phyloP scores from a whole-genome alignment of 2,797 vertebrate genomes.

The Cossypha heuglini region DNA sequence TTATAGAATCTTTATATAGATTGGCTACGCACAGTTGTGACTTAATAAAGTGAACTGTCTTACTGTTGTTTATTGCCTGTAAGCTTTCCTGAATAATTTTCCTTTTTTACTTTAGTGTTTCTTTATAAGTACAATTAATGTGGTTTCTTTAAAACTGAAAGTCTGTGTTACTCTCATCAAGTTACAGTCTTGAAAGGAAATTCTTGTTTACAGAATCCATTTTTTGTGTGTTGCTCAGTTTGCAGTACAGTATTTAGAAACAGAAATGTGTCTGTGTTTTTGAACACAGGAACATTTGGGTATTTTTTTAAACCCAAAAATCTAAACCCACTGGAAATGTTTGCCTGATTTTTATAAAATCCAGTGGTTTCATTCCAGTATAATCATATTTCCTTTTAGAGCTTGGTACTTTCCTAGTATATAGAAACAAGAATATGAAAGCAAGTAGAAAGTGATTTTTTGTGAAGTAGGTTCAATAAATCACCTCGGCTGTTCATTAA shows the following conservation, averaged over 20 bases:
- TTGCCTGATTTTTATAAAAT: background rate
- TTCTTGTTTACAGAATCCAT: background rate
- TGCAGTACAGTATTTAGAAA: background rate
- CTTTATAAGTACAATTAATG: background rate
- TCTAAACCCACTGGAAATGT: conserved; percentile 29
- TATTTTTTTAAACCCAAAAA: background rate
- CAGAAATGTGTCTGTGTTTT: background rate
- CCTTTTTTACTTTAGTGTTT: background rate
- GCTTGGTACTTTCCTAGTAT: background rate
- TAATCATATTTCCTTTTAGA: conserved; percentile 5
- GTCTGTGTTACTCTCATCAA: background rate
- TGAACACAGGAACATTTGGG: background rate
- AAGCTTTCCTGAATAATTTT: background rate
- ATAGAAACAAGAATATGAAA: background rate
- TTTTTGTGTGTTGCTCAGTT: background rate
- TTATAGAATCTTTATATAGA: background rate
- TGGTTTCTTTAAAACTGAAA: background rate
- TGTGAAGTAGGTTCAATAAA: background rate
- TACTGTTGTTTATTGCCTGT: background rate
- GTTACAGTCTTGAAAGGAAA: background rate
- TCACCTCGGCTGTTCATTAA: background rate
- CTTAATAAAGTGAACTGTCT: background rate
- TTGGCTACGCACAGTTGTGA: background rate
- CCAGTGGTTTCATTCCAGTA: background rate
- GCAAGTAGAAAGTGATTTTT: background rate